phyloP scores from a whole-genome alignment of 2,797 vertebrate genomes.

The Syngnathus acus region DNA sequence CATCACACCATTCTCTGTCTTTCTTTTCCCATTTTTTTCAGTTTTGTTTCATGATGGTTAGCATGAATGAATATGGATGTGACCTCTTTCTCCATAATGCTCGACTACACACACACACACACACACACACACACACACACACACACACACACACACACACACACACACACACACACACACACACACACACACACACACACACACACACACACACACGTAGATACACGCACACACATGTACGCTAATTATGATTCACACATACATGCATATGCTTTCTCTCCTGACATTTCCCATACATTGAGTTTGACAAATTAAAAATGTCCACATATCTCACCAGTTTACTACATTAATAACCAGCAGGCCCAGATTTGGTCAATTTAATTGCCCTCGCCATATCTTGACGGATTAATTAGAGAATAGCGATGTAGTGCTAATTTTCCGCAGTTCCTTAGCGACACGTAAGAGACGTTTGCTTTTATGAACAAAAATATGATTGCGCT shows the following conservation, averaged over 20 bases:
- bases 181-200: slow-evolving; percentile 77
- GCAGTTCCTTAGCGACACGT: slow-evolving; percentile 77
- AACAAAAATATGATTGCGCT: background rate
- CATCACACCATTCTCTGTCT: background rate
- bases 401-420: slow-evolving; percentile 70
- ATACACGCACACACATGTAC: slow-evolving; percentile 52
- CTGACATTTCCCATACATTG: too few species aligned
- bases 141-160: background rate
- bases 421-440: slow-evolving; percentile 87
- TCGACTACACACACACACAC: slow-evolving; percentile 71
- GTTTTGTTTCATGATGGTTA: slow-evolving; percentile 60
- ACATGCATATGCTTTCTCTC: too few species aligned
- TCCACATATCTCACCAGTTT: slow-evolving; percentile 12
- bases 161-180: too few species aligned
- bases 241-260: background rate
- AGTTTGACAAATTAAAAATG: background rate
- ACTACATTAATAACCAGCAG: background rate
- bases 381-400: slow-evolving; percentile 50
- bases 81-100: slow-evolving; percentile 85
- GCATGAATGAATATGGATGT: slow-evolving; percentile 99
- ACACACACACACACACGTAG: too few species aligned
- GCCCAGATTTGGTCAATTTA: slow-evolving; percentile 27
- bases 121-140: too few species aligned
- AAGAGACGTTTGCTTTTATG: slow-evolving; percentile 11
- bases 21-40: slow-evolving; percentile 80